Evolutionary conservation across 2,797 vertebrate genomes (phyloP).

Genomic region (Semotilus atromaculatus): DNA sequence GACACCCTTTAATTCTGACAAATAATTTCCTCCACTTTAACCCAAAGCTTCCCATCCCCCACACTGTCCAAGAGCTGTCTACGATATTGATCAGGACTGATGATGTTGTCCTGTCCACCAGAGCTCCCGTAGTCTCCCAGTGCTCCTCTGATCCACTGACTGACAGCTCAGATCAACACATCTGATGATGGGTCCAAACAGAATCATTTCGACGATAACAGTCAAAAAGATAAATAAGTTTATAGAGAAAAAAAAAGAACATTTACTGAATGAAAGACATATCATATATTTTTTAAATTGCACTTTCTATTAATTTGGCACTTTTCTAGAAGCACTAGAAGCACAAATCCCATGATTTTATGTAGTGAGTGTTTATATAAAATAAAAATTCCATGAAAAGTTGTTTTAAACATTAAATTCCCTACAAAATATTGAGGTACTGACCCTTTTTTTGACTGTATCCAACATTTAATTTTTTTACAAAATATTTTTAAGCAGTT

Average conservation of each 20-base stretch:
- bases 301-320: neutral
- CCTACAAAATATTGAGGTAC: neutral
- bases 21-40: slow-evolving; percentile 1
- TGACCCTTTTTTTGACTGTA: too few species aligned
- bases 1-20: neutral
- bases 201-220: neutral
- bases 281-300: neutral
- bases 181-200: neutral
- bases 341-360: neutral
- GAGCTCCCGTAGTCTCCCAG: neutral
- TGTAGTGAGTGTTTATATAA: too few species aligned
- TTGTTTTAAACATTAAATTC: neutral
- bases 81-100: slow-evolving; percentile 53
- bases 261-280: neutral
- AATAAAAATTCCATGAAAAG: neutral
- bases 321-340: too few species aligned
- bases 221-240: slow-evolving; percentile 9
- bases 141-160: neutral
- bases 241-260: neutral
- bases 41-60: neutral
- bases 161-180: slow-evolving; percentile 1
- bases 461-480: too few species aligned
- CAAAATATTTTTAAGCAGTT: too few species aligned
- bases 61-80: slow-evolving; percentile 33
- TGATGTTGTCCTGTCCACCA: slow-evolving; percentile 43